Evolutionary conservation across 2,797 vertebrate species (phyloP).

Genomic region (Aplochiton taeniatus): DNA sequence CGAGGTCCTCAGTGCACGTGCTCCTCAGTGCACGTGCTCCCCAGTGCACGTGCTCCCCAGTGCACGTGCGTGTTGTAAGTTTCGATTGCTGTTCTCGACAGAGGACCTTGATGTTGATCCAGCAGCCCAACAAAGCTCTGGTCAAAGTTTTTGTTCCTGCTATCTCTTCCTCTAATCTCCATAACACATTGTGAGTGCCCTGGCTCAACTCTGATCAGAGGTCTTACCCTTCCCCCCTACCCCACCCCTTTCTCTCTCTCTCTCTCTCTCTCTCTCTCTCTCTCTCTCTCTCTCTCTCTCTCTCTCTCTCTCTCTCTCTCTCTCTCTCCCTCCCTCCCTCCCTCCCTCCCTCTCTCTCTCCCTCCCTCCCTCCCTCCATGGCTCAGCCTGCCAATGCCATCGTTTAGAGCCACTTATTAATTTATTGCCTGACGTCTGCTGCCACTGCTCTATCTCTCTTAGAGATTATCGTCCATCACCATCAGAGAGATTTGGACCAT

Average conservation of each 20-base stretch:
- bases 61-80: not conserved
- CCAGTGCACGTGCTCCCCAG: too few relatives aligned
- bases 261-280: not conserved
- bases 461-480: too few relatives aligned
- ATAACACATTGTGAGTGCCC: conserved; percentile 3
- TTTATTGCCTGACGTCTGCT: too few relatives aligned
- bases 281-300: not conserved
- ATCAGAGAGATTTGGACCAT: too few relatives aligned
- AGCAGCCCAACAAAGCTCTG: not conserved
- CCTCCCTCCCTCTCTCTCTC: too few relatives aligned
- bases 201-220: not conserved
- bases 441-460: too few relatives aligned
- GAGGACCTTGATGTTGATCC: not conserved
- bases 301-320: not conserved
- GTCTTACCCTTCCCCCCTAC: not conserved
- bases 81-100: not conserved
- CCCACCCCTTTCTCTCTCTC: not conserved
- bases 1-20: not conserved
- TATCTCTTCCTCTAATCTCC: conserved; percentile 8
- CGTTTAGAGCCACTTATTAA: too few relatives aligned
- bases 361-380: not conserved
- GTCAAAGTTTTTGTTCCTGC: not conserved
- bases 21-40: too few relatives aligned
- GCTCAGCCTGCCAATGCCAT: too few relatives aligned
- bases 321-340: not conserved